Evolutionary conservation across 2,113 vertebrate genomes (phyloP), one percentile per base, ranked within the genome.

Genomic region (Percina caprodes): DNA sequence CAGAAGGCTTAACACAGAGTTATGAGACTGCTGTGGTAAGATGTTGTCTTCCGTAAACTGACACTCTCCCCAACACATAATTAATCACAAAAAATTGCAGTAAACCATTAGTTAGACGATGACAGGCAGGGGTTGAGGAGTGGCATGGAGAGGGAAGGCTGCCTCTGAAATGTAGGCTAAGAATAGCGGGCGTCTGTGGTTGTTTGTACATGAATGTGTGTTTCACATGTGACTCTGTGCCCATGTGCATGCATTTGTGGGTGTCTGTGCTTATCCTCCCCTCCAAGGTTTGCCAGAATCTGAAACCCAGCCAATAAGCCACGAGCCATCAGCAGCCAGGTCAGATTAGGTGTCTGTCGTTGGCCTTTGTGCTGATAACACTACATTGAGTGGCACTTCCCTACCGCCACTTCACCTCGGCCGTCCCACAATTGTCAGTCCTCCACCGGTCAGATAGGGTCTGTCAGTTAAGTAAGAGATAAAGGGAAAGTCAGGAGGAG

Each of bases 401-500:
- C 91, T 92, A 94, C 92, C 95, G 87, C 95, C 95, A 94, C 92
- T 93, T 93, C 92, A 91, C 91, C 92, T 91, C 85, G 39, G 85
- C 89, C 89, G 49, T 92, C 93, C 92, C 91, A 89, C 94, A 91
- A 92, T 93, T 94, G 88, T 93, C 96, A 94, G 88, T 77, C 88
- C 85, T 93, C 92, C 92, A 86, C 88, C 70, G 86, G 74, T 84
- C 87, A 94, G 88, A 96, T 91, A 93, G 93, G 90, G 91, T 89
- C 88, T 95, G 94, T 96, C 96, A 96, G 94, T 95, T 96, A 96
- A 95, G 71, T 94, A 91, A 93, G 91, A 95, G 94, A 93, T 89
- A 91, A 88, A 84, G 82, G 92, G 87, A 85, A 92, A 92, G 88
- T 90, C 93, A 92, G 90, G 89, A 86, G 51, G 68, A 45, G 69